Evolutionary conservation across 2,888 invertebrate genomes (phyloP).

Genomic region (Folsomia manolachei): DNA sequence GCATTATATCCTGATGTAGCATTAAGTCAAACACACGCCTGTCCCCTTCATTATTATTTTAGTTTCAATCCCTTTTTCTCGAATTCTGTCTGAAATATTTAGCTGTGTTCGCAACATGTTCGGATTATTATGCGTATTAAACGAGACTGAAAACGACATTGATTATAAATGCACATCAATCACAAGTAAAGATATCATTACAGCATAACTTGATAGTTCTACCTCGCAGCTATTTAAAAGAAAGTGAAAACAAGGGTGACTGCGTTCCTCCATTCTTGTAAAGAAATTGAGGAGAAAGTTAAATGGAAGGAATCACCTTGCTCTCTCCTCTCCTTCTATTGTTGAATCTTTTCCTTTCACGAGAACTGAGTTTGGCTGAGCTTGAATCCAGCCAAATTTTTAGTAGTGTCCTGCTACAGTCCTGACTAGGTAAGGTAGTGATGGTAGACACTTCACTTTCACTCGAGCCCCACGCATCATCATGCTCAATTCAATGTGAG

Average conservation of each 20-base stretch:
- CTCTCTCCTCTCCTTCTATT: not conserved
- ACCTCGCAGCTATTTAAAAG: too few species aligned
- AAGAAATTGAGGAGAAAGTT: constrained; percentile 14
- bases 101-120: not conserved
- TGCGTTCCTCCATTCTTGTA: constrained; percentile 4
- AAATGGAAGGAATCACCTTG: constrained; percentile 14
- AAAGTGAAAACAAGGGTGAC: not conserved
- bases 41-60: too few species aligned
- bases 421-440: not conserved
- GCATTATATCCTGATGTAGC: too few species aligned
- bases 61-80: too few species aligned
- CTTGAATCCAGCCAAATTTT: not conserved
- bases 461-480: not conserved
- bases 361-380: constrained; percentile 3
- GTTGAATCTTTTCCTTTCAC: not conserved
- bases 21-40: too few species aligned
- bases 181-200: too few species aligned
- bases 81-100: too few species aligned
- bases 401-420: too few species aligned
- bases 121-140: not conserved
- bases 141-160: too few species aligned
- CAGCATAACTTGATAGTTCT: too few species aligned
- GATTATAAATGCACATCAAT: too few species aligned
- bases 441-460: not conserved
- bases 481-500: not conserved